These are phyloP conservation scores for Fragum sueziense DNA, from an alignment of 2,888 invertebrate species.

Conservation along the genomic window DNA sequence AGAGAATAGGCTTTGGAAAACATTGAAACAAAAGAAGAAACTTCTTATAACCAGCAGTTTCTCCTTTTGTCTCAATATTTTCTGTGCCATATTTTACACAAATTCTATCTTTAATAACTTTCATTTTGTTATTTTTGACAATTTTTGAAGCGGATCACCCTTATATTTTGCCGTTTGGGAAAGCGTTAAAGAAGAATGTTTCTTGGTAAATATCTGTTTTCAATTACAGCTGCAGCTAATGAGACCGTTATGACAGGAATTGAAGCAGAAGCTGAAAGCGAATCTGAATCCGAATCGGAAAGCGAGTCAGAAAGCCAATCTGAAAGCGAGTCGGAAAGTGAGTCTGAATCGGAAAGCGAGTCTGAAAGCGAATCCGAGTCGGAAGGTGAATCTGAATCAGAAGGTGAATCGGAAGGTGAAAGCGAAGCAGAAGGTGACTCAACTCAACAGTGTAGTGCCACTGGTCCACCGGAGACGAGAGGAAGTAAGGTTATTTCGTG, in stretches of 20 bases:
- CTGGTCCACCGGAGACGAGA: constrained; percentile 8
- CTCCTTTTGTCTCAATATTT: too few species aligned
- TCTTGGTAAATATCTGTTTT: too few species aligned
- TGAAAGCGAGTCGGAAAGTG: background rate
- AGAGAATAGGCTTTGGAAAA: too few species aligned
- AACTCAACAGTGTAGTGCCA: background rate
- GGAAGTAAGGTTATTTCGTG: constrained; percentile 14
- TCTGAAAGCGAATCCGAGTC: constrained; percentile 22
- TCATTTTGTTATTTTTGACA: too few species aligned
- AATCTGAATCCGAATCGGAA: background rate
- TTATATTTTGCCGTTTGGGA: too few species aligned
- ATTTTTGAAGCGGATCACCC: too few species aligned
- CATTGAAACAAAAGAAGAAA: too few species aligned
- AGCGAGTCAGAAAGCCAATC: constrained; percentile 9
- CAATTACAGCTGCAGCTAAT: constrained; percentile 6
- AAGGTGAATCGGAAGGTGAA: constrained; percentile 21
- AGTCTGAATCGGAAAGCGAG: constrained; percentile 5
- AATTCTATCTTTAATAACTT: too few species aligned
- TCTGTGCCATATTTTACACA: too few species aligned
- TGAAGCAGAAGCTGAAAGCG: background rate
- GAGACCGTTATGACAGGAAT: constrained; percentile 2
- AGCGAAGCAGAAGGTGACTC: constrained; percentile 10
- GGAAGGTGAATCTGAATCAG: constrained; percentile 19
- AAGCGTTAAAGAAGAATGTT: too few species aligned
- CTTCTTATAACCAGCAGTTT: too few species aligned